Evolutionary conservation across 2,113 vertebrate species (phyloP).

Genomic region (Motacilla alba): DNA sequence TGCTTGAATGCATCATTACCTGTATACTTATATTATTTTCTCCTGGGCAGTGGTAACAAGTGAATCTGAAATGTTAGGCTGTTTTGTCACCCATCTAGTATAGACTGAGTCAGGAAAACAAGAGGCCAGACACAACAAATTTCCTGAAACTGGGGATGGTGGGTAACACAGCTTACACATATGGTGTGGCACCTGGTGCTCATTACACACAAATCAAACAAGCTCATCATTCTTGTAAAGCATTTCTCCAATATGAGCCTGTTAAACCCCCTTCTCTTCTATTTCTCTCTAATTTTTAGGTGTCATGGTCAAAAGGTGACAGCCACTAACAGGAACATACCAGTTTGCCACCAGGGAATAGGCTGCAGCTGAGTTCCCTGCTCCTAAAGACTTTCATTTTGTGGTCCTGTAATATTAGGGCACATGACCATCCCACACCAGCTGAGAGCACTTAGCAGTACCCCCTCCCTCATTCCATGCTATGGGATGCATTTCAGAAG

Average conservation of each 20-base stretch:
- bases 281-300: background rate
- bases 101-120: background rate
- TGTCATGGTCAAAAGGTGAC: background rate
- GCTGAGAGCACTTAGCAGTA: background rate
- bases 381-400: background rate
- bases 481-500: background rate
- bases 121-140: background rate
- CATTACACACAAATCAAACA: constrained; percentile 19
- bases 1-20: background rate
- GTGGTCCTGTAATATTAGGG: background rate
- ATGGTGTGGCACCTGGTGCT: constrained; percentile 17
- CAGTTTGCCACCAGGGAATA: background rate
- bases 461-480: background rate
- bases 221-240: constrained; percentile 25
- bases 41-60: background rate
- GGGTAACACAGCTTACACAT: background rate
- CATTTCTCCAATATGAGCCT: background rate
- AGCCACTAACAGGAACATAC: background rate
- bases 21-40: background rate
- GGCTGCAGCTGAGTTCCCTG: background rate
- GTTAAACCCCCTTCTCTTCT: background rate
- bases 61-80: background rate
- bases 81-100: background rate
- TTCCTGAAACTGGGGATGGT: background rate
- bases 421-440: background rate